These are phyloP conservation scores for Parauchenoglanis ngamensis DNA, from an alignment of 2,797 vertebrate genomes.

Conservation along the genomic window DNA sequence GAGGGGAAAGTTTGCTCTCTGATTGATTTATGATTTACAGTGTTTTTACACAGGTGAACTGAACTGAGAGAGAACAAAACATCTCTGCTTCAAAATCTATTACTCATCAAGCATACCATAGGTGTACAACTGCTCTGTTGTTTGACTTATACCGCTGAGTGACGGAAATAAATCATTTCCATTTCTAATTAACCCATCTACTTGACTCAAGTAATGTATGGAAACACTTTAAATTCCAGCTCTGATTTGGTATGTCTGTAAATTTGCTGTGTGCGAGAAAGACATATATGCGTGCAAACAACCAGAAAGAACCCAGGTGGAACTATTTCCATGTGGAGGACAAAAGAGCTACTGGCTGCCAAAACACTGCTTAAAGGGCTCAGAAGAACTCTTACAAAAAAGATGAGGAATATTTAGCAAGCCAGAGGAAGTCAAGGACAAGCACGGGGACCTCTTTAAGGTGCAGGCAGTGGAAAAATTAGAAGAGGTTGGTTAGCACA, in stretches of 20 bases:
- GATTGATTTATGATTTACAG: not conserved
- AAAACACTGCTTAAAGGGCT: conserved; percentile 49
- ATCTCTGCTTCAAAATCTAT: conserved; percentile 61
- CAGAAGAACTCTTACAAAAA: conserved; percentile 2
- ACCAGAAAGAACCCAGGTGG: not conserved
- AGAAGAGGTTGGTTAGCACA: not conserved
- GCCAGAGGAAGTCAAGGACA: conserved; percentile 22
- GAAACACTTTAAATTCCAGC: conserved; percentile 34
- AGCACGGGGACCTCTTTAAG: not conserved
- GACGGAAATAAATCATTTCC: not conserved
- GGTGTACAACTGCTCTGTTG: not conserved
- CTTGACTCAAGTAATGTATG: conserved; percentile 31
- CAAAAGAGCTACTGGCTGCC: conserved; percentile 52
- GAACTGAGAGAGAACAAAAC: conserved; percentile 41
- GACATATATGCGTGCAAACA: conserved; percentile 21
- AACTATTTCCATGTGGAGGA: conserved; percentile 64
- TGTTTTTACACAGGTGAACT: conserved; percentile 49
- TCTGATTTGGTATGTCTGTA: not conserved
- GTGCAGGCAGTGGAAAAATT: not conserved
- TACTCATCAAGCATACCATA: conserved; percentile 33
- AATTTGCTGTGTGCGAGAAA: conserved; percentile 19
- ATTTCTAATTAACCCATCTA: conserved; percentile 34
- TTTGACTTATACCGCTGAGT: conserved; percentile 17
- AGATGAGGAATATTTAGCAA: not conserved
- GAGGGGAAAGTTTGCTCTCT: not conserved